Evolutionary conservation across 2,888 invertebrate genomes (phyloP).

Genomic region (Limnephilus marmoratus): DNA sequence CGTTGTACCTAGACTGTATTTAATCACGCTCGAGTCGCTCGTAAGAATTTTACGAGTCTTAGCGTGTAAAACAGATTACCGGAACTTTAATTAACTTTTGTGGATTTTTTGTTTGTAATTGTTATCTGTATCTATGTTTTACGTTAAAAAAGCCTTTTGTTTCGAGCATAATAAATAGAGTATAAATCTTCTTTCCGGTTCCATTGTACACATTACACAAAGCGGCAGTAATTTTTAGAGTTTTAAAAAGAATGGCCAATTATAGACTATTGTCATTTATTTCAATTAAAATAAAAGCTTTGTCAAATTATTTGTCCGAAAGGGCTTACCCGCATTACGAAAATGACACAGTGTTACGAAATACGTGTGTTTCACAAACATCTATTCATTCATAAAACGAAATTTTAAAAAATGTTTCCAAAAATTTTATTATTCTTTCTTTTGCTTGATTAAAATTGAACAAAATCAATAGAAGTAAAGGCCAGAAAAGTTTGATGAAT

Average conservation of each 20-base stretch:
- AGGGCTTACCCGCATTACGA: neutral
- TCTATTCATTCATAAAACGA: neutral
- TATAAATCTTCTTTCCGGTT: constrained; percentile 20
- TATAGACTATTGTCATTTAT: neutral
- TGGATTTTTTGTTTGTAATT: neutral
- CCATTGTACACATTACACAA: neutral
- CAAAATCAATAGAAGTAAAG: neutral
- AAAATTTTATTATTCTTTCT: no score
- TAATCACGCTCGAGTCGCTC: neutral
- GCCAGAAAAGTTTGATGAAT: constrained; percentile 18
- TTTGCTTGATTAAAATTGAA: neutral
- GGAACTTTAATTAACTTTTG: constrained; percentile 17
- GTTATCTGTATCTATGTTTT: neutral
- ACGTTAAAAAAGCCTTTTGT: neutral
- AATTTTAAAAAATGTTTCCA: no score
- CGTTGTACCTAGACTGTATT: neutral
- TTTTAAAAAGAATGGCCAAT: neutral
- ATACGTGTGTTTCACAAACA: neutral
- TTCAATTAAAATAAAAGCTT: neutral
- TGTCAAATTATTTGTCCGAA: neutral
- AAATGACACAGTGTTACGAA: neutral
- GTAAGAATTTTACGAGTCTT: neutral
- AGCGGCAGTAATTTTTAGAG: neutral
- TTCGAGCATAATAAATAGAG: constrained; percentile 2
- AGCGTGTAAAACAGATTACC: neutral